Percentiles rank a stretch among this genome's conserved stretches.
These are phyloP conservation scores for Habroteleia sp. DNA, from an alignment of 2,888 invertebrate species.

Conservation along the genomic window DNA sequence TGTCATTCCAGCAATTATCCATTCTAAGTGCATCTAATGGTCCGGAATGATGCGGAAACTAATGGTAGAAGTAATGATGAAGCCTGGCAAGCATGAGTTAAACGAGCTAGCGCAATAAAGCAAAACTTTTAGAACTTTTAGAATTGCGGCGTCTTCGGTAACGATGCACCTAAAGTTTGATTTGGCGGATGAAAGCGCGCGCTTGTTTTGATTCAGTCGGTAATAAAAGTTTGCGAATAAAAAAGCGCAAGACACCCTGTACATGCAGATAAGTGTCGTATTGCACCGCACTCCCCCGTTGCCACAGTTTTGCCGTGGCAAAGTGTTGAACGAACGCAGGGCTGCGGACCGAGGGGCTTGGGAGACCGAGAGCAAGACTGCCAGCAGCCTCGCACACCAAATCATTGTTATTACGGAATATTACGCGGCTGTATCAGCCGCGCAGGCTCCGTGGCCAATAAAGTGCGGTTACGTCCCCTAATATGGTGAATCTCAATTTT, in stretches of 20 bases:
- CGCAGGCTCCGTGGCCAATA: conserved; percentile 78
- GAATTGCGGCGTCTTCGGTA: conserved; percentile 31
- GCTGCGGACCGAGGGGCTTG: conserved; percentile 28
- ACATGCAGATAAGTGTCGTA: conserved; percentile 60
- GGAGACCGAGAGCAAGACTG: conserved; percentile 70
- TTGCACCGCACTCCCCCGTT: conserved; percentile 63
- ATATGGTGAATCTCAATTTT: conserved; percentile 79
- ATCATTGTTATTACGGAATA: conserved; percentile 80
- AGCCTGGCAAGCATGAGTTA: too few species aligned
- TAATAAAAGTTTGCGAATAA: conserved; percentile 53
- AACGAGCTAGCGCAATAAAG: conserved; percentile 21
- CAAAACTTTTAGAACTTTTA: conserved; percentile 31
- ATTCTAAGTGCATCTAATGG: too few species aligned
- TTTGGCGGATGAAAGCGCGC: conserved; percentile 30
- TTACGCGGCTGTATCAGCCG: conserved; percentile 78
- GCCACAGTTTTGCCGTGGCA: conserved; percentile 66
- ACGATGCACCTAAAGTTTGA: conserved; percentile 43
- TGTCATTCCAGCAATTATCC: too few species aligned
- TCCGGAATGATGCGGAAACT: too few species aligned
- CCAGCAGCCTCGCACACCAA: conserved; percentile 75
- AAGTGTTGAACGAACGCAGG: conserved; percentile 58
- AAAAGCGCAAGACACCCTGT: conserved; percentile 56
- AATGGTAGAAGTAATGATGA: too few species aligned
- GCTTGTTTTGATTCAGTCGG: conserved; percentile 31
- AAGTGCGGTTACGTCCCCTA: conserved; percentile 78